Percentiles rank a stretch among this genome's conserved stretches.
Conservation (phyloP, 2,113 vertebrate genomes). For the Oreotragus oreotragus region DNA sequence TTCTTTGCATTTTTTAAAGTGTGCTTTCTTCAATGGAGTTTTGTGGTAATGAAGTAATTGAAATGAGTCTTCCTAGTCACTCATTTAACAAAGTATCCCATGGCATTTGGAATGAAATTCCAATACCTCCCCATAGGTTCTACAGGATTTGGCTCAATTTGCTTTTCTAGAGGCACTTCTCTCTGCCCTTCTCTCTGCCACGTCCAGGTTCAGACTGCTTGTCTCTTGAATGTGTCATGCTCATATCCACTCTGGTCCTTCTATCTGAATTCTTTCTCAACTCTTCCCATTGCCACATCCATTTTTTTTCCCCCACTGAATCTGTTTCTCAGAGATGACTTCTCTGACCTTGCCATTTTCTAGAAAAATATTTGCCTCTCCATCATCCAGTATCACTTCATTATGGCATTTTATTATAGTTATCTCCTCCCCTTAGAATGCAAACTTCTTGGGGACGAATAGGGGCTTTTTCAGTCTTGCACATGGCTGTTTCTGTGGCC, state of each 20-base stretch:
- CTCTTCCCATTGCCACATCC: rapidly evolving
- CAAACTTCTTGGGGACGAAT: neutral
- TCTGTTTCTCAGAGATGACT: neutral
- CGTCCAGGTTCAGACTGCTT: rapidly evolving
- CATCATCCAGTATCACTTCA: neutral
- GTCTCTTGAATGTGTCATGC: rapidly evolving
- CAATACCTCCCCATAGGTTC: neutral
- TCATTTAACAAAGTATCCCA: neutral
- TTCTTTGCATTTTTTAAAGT: neutral
- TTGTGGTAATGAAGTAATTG: constrained; percentile 32
- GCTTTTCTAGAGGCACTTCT: neutral
- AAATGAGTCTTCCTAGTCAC: neutral
- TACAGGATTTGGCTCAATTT: neutral
- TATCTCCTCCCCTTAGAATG: neutral
- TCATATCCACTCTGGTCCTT: rapidly evolving
- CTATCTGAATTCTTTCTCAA: neutral
- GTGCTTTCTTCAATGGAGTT: neutral
- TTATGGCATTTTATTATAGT: neutral
- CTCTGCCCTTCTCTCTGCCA: neutral
- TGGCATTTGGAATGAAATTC: neutral
- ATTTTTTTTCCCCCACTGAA: rapidly evolving
- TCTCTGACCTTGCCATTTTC: neutral
- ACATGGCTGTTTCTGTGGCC: neutral
- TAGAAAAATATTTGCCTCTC: neutral
- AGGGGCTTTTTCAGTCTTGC: too few species aligned